A percentile compares a stretch with the other conserved stretches of the same genome.
These are phyloP conservation scores for Nannobrachium achirus DNA, from an alignment of 2,113 vertebrate genomes.

Conservation along the genomic window DNA sequence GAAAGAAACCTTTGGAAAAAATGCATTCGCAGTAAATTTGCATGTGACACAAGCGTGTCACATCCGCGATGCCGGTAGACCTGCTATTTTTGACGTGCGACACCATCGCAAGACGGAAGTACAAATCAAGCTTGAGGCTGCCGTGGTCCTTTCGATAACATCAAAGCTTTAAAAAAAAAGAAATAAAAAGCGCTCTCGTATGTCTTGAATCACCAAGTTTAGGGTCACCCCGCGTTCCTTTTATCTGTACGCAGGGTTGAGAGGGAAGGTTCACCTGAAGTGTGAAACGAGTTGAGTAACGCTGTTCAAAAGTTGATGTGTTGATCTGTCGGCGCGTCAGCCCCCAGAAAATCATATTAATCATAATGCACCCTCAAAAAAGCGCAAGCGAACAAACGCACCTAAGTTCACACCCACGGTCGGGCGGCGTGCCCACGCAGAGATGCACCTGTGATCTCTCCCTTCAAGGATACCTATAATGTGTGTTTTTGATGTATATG, in stretches of 20 bases:
- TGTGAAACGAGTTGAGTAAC: conserved; percentile 29
- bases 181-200: conserved; percentile 19
- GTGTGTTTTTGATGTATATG: too few species aligned
- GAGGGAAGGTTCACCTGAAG: neutral
- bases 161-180: conserved; percentile 26
- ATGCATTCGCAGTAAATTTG: too few species aligned
- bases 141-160: conserved; percentile 27
- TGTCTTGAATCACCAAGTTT: neutral
- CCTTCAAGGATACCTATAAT: too few species aligned
- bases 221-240: conserved; percentile 5
- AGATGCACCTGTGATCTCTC: too few species aligned
- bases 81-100: neutral
- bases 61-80: too few species aligned
- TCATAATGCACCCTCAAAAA: neutral
- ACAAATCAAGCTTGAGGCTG: too few species aligned
- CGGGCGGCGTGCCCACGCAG: too few species aligned
- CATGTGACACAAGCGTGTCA: too few species aligned
- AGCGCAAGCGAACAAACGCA: conserved; percentile 10
- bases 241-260: conserved; percentile 28
- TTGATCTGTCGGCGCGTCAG: neutral
- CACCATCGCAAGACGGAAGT: conserved; percentile 19
- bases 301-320: conserved; percentile 9
- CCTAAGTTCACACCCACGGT: too few species aligned
- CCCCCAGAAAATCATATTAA: neutral
- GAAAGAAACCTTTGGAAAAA: too few species aligned